Percentiles rank a stretch among this genome's conserved stretches.
phyloP scores from a whole-genome alignment of 2,113 vertebrate genomes.

The Anarhynchus alexandrinus region DNA sequence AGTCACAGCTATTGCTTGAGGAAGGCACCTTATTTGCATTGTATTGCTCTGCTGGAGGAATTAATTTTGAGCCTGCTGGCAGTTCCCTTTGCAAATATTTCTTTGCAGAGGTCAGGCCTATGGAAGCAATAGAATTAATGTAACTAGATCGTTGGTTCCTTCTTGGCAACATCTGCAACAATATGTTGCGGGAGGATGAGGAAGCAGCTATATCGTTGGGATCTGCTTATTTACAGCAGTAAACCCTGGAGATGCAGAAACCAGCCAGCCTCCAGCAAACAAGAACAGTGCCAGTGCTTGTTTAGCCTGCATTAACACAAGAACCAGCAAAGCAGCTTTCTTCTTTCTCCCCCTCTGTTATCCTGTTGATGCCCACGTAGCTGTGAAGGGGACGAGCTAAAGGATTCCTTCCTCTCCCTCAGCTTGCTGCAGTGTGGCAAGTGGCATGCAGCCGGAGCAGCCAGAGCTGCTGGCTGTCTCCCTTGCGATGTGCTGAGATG shows the following conservation, averaged over 20 bases:
- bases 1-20: background rate
- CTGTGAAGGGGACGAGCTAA: background rate
- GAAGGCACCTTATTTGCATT: background rate
- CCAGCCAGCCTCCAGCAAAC: background rate
- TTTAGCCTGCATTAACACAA: background rate
- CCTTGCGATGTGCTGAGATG: accelerated
- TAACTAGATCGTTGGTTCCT: background rate
- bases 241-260: background rate
- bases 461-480: background rate
- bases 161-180: background rate
- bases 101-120: background rate
- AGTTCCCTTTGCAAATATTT: background rate
- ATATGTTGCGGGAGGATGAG: background rate
- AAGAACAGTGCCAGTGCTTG: background rate
- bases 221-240: background rate
- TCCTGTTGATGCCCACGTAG: background rate
- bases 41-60: background rate
- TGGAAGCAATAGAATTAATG: background rate
- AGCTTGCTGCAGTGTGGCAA: background rate
- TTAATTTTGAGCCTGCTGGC: background rate
- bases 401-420: background rate
- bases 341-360: no score
- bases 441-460: background rate
- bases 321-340: background rate
- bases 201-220: background rate